A percentile compares a stretch with the other conserved stretches of the same genome.
These are phyloP conservation scores for Leucosticte australis DNA, from an alignment of 2,113 vertebrate species.

Conservation along the genomic window DNA sequence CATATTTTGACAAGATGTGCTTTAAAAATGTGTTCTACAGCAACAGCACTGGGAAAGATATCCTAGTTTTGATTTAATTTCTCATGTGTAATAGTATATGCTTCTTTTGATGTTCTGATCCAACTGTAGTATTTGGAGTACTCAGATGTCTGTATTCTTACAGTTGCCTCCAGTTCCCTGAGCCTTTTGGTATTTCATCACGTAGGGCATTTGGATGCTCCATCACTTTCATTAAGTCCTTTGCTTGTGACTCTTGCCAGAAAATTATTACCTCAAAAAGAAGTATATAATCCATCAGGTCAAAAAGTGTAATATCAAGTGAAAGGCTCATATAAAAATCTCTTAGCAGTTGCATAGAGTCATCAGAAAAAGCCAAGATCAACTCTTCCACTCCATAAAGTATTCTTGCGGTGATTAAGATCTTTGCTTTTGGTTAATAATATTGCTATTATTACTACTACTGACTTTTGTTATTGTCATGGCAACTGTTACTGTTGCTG, in stretches of 20 bases:
- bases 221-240: neutral
- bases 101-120: neutral
- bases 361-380: neutral
- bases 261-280: neutral
- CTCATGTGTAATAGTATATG: neutral
- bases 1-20: neutral
- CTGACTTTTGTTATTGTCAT: neutral
- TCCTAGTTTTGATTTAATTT: neutral
- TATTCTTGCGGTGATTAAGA: neutral
- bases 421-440: neutral
- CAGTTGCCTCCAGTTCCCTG: neutral
- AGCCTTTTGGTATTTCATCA: neutral
- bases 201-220: neutral
- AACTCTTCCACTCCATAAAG: neutral
- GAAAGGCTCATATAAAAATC: neutral
- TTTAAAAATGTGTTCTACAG: neutral
- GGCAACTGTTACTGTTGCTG: neutral
- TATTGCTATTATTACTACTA: neutral
- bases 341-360: neutral
- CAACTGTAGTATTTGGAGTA: neutral
- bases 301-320: neutral
- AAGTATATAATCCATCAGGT: neutral
- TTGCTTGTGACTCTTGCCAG: neutral
- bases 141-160: neutral
- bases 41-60: neutral